phyloP scores from a whole-genome alignment of 2,113 vertebrate genomes.

The Prionailurus viverrinus region DNA sequence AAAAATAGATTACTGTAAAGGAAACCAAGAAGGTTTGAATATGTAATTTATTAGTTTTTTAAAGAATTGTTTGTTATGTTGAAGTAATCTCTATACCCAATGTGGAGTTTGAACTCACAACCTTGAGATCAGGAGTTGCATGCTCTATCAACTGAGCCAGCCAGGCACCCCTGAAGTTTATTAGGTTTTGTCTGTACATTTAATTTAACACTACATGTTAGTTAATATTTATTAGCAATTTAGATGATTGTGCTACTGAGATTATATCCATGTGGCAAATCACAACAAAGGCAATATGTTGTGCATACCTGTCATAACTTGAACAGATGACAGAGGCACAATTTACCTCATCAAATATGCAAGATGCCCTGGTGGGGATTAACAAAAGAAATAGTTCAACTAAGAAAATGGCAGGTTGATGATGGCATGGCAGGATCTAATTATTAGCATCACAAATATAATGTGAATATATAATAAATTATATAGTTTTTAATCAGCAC shows the following conservation, averaged over 20 bases:
- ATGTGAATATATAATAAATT: slow-evolving; percentile 34
- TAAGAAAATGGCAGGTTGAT: neutral
- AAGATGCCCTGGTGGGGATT: neutral
- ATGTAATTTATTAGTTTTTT: neutral
- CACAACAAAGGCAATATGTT: neutral
- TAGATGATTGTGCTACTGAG: neutral
- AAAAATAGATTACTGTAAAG: neutral
- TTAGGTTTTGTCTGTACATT: slow-evolving; percentile 17
- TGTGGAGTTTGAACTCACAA: neutral
- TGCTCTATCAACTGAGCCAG: neutral
- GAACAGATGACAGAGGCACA: neutral
- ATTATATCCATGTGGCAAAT: neutral
- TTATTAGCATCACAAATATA: slow-evolving; percentile 33
- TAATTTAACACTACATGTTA: slow-evolving; percentile 13
- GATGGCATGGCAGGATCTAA: neutral
- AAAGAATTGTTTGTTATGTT: neutral
- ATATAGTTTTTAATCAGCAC: slow-evolving; percentile 37
- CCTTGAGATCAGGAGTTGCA: neutral
- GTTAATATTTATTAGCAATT: neutral
- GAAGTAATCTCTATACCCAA: neutral
- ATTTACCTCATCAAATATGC: neutral
- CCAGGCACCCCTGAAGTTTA: neutral
- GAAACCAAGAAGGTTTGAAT: neutral
- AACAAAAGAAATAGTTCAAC: slow-evolving; percentile 32
- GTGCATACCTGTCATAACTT: neutral